Conservation (phyloP, 1,140 invertebrate genomes). For the Hormaphis cornu region DNA sequence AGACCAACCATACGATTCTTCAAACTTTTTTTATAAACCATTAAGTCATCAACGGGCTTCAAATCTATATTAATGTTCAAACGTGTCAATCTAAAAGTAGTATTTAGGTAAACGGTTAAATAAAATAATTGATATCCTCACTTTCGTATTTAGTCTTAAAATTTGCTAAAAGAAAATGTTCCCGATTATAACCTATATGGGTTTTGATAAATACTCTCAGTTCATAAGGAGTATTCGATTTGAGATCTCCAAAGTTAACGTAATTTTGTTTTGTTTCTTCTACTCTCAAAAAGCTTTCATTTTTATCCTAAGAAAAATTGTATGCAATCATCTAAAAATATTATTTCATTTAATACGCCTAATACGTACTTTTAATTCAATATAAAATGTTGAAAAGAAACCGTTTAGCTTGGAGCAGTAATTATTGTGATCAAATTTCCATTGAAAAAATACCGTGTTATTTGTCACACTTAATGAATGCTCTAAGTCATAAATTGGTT, state of each 20-base stretch:
- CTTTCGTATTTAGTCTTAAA: slow-evolving; percentile 2
- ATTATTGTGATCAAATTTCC: not conserved
- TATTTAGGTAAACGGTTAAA: not conserved
- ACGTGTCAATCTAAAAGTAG: not conserved
- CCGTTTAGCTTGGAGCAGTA: not conserved
- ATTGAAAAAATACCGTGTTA: not conserved
- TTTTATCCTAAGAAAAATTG: too few relatives aligned
- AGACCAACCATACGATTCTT: not conserved
- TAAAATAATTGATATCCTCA: not conserved
- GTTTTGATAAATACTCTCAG: not conserved
- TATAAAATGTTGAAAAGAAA: not conserved
- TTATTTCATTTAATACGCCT: not conserved
- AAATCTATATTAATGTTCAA: not conserved
- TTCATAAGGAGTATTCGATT: not conserved
- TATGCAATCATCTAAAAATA: not conserved
- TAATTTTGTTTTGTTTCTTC: not conserved
- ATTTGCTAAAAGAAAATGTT: not conserved
- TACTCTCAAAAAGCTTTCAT: not conserved
- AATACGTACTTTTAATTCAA: not conserved
- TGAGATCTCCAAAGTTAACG: not conserved
- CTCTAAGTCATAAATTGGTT: not conserved
- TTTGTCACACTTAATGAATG: not conserved
- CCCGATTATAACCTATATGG: not conserved
- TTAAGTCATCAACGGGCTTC: not conserved
- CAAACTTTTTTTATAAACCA: slow-evolving; percentile 3